Conservation (phyloP, 2,797 vertebrate species). For the Tarsius wallacei region DNA sequence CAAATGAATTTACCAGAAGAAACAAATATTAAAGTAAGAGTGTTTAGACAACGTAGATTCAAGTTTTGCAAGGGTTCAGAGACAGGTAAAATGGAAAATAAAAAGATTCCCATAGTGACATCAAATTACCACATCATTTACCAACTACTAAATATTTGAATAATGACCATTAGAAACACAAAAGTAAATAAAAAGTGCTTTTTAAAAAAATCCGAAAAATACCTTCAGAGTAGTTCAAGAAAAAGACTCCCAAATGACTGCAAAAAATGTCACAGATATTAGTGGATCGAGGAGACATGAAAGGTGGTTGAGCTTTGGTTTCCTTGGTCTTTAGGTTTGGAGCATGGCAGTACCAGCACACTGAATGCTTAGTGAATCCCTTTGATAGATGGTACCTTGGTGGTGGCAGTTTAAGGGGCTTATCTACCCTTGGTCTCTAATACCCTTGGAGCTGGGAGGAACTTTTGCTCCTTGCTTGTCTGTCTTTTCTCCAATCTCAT, state of each 20-base stretch:
- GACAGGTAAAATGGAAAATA: background rate
- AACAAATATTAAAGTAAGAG: background rate
- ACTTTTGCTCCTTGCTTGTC: background rate
- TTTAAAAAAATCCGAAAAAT: background rate
- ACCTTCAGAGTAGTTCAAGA: background rate
- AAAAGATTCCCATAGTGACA: background rate
- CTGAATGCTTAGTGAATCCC: accelerated
- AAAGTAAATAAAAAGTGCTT: background rate
- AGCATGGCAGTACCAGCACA: accelerated
- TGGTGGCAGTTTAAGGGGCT: background rate
- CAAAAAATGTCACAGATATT: too few relatives aligned
- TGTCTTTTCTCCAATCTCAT: background rate
- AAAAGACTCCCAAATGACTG: background rate
- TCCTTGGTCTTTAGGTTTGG: background rate
- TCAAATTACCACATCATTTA: background rate
- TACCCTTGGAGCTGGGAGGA: too few relatives aligned
- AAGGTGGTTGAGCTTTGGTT: background rate
- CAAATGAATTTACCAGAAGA: background rate
- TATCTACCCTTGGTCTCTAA: background rate
- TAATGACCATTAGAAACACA: background rate
- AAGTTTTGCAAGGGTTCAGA: background rate
- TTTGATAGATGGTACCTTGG: too few relatives aligned
- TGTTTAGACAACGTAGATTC: background rate
- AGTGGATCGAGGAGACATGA: too few relatives aligned
- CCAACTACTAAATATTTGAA: background rate